A percentile compares a stretch with the other conserved stretches of the same genome.
These are phyloP conservation scores for Dermatemys mawii DNA, from an alignment of 2,113 vertebrate genomes.

Conservation along the genomic window DNA sequence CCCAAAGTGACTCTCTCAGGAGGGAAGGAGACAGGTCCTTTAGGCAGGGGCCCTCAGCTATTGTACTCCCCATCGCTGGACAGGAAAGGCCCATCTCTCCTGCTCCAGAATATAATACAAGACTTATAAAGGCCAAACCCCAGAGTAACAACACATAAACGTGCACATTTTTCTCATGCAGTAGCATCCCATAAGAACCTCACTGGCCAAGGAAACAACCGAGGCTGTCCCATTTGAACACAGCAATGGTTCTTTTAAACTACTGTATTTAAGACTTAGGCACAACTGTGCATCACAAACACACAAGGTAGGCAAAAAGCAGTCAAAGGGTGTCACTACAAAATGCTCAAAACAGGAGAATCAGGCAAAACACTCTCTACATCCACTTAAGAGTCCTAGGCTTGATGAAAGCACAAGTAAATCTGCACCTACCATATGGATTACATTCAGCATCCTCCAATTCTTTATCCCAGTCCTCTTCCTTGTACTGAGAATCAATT, in stretches of 20 bases:
- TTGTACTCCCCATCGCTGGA: not conserved
- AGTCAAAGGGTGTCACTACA: not conserved
- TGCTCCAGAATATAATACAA: not conserved
- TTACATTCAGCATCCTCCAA: conserved; percentile 58
- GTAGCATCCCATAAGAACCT: not conserved
- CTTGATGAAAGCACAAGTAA: not conserved
- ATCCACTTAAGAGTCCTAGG: not conserved
- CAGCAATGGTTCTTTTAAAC: not conserved
- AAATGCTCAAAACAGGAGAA: not conserved
- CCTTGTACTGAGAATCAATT: not conserved
- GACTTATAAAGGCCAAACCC: not conserved
- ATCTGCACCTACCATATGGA: conserved; percentile 75
- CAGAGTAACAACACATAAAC: not conserved
- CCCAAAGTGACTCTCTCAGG: not conserved
- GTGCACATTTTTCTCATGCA: not conserved
- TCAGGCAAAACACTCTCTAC: not conserved
- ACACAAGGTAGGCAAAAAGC: not conserved
- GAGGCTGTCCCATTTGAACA: not conserved
- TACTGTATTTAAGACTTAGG: not conserved
- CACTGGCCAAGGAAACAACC: not conserved
- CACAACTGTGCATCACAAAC: not conserved
- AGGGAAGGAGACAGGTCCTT: not conserved
- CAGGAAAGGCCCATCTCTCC: not conserved
- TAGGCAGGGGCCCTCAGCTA: not conserved
- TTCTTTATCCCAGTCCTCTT: conserved; percentile 82